phyloP scores from a whole-genome alignment of 2,113 vertebrate species.

The Podarcis muralis region DNA sequence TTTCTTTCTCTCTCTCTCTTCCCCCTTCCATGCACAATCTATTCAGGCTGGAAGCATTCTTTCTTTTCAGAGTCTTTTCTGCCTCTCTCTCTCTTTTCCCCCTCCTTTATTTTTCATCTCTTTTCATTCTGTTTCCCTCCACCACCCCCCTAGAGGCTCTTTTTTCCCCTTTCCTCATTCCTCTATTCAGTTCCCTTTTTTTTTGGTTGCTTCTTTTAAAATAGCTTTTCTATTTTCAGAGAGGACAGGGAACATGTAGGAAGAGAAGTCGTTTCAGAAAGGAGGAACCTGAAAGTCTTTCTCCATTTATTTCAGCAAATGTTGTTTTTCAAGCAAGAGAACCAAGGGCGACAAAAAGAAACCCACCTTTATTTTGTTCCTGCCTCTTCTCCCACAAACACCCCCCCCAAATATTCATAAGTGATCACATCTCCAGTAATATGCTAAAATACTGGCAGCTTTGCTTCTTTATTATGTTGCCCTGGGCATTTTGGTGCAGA shows the following conservation, averaged over 20 bases:
- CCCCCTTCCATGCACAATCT: constrained; percentile 35
- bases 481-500: not conserved
- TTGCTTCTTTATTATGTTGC: fast-evolving
- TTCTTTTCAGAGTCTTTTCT: constrained; percentile 75
- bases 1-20: constrained; percentile 67
- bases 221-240: constrained; percentile 77
- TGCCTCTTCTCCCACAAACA: not conserved
- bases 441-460: fast-evolving
- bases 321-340: constrained; percentile 27
- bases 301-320: constrained; percentile 59
- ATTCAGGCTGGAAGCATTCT: constrained; percentile 76
- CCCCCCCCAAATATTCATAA: fast-evolving
- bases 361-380: not conserved
- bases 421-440: fast-evolving
- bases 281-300: constrained; percentile 68
- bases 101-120: constrained; percentile 74
- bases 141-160: constrained; percentile 68
- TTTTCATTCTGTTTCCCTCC: constrained; percentile 72
- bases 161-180: constrained; percentile 68
- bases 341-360: not conserved
- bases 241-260: constrained; percentile 61
- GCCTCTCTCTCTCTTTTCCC: constrained; percentile 66
- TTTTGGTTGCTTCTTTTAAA: constrained; percentile 63
- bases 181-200: constrained; percentile 73
- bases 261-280: constrained; percentile 69